These are phyloP conservation scores for Acanthosepion pharaonis DNA, from an alignment of 2,888 invertebrate genomes.

Conservation along the genomic window DNA sequence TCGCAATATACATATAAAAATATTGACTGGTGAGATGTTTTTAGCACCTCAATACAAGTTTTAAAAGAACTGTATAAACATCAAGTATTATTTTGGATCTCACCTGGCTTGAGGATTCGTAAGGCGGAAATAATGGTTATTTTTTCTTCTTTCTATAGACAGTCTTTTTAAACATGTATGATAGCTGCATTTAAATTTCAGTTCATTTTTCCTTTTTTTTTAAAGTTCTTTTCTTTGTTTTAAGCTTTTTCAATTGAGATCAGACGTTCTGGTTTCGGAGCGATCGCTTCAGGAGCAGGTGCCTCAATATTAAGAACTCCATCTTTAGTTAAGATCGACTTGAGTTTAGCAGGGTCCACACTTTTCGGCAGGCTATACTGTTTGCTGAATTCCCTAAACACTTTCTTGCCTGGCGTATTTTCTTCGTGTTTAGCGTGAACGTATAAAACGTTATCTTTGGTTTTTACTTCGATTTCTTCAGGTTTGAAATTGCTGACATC, in stretches of 20 bases:
- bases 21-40: background rate
- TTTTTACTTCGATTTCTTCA: slow-evolving; percentile 98
- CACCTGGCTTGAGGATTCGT: background rate
- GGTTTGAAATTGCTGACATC: slow-evolving; percentile 96
- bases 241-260: slow-evolving; percentile 80
- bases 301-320: slow-evolving; percentile 97
- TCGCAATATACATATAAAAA: background rate
- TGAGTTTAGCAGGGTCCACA: slow-evolving; percentile 96
- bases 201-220: background rate
- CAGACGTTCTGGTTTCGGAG: slow-evolving; percentile 81
- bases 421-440: slow-evolving; percentile 99
- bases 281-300: slow-evolving; percentile 88
- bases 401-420: slow-evolving; percentile 95
- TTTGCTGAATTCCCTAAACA: slow-evolving; percentile 97
- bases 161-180: background rate
- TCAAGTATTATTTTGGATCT: background rate
- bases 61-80: background rate
- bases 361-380: slow-evolving; percentile 97
- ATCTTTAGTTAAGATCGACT: slow-evolving; percentile 95
- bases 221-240: background rate
- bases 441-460: slow-evolving; percentile 93
- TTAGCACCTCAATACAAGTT: background rate
- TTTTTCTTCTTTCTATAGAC: background rate
- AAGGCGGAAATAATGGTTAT: background rate
- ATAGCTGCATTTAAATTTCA: background rate